phyloP scores from a whole-genome alignment of 1,140 invertebrate species.

The Camponotus pennsylvanicus region DNA sequence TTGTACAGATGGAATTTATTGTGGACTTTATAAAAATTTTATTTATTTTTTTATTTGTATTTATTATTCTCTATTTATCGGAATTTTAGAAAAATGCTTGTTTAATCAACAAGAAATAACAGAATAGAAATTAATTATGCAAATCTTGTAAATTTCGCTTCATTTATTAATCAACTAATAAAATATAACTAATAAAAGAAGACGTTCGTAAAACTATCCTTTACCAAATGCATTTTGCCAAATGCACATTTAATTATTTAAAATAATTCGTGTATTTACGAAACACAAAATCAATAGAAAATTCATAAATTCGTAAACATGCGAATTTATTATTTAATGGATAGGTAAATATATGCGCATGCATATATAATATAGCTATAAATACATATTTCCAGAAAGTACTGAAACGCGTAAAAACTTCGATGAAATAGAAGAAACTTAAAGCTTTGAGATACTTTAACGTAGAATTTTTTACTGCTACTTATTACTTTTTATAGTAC shows the following conservation, averaged over 20 bases:
- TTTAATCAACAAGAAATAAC: not conserved
- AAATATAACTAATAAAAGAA: not conserved
- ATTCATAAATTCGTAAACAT: not conserved
- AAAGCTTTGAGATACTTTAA: not conserved
- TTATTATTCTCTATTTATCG: not conserved
- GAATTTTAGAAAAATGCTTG: not conserved
- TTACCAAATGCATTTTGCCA: not conserved
- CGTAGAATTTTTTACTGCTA: not conserved
- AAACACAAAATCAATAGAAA: not conserved
- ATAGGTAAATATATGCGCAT: not conserved
- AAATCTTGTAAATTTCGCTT: not conserved
- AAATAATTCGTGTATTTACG: not conserved
- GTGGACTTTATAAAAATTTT: not conserved
- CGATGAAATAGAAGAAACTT: slow-evolving; percentile 13
- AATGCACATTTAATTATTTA: slow-evolving; percentile 7
- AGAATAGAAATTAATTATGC: slow-evolving; percentile 10
- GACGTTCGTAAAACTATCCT: not conserved
- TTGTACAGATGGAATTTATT: not conserved
- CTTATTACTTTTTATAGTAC: too few species aligned
- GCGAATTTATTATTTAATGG: slow-evolving; percentile 34
- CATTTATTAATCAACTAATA: not conserved
- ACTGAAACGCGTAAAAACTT: slow-evolving; percentile 9
- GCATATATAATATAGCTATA: slow-evolving; percentile 10
- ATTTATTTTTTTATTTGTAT: not conserved
- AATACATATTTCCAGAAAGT: not conserved